Percentiles rank a stretch among this genome's conserved stretches.
Evolutionary conservation across 2,113 vertebrate species (phyloP).

Genomic region (Struthidea cinerea): DNA sequence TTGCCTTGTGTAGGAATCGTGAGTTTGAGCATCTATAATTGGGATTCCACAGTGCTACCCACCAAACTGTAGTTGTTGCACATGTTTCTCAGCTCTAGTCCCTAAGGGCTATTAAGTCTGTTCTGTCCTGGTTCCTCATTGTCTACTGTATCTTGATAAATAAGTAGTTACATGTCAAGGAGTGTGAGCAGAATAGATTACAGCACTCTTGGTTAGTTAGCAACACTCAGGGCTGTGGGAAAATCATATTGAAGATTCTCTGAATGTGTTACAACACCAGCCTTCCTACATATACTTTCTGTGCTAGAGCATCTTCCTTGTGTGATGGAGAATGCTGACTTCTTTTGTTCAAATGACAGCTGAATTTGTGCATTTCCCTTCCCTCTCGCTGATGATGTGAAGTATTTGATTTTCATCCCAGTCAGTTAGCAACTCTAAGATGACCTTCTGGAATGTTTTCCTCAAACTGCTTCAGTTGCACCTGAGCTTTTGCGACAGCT

Average conservation of each 20-base stretch:
- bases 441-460: neutral
- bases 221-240: neutral
- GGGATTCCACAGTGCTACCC: neutral
- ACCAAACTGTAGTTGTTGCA: neutral
- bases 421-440: neutral
- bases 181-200: neutral
- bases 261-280: neutral
- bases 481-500: neutral
- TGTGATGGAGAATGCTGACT: accelerated
- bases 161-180: neutral
- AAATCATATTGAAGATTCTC: neutral
- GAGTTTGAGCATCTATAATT: neutral
- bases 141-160: neutral
- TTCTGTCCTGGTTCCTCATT: neutral
- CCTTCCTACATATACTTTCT: neutral
- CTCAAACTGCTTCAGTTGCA: neutral
- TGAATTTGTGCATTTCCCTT: neutral
- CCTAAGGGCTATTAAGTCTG: neutral
- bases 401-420: neutral
- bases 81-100: neutral
- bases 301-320: neutral
- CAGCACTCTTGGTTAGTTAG: neutral
- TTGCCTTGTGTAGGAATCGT: neutral
- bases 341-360: neutral
- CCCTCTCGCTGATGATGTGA: neutral